Evolutionary conservation across 2,113 vertebrate genomes (phyloP), one percentile per base, ranked within the genome.

Genomic region (Aix galericulata): DNA sequence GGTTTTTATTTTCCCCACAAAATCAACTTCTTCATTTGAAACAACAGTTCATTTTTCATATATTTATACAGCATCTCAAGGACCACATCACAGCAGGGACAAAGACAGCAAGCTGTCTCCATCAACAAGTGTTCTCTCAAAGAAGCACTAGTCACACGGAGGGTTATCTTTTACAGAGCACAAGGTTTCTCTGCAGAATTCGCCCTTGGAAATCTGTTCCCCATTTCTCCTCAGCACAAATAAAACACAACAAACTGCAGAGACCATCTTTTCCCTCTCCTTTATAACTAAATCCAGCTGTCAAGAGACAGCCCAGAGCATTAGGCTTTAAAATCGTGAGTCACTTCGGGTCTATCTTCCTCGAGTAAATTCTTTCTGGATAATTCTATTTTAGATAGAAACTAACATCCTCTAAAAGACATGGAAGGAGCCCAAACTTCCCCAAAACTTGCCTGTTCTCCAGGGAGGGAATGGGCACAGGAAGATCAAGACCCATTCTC

Each of bases 401-500:
- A 78, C 74, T 2, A 53, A 55, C 7, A 64, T 46, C 17, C 10
- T 56, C 88, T 82, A 79, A 87, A 75, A 78, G 20, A 26, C 29
- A 81, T 1, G 11, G 20, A 36, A 91, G 67, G 32, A 56, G 13
- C 15, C 40, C 44, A 60, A 36, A 46, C 18, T 38, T 13, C 13
- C 15, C 44, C 26, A n/a, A 10, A 42, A 11, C 7, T 44, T 44
- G 31, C 27, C 82, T 68, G 26, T 46, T 82, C 64, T 44, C 25
- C 14, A 31, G 75, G 32, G 9, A 82, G 17, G 5, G 17, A 55
- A 4, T 10, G 6, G 16, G 3, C 0, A 0, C 23, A 79, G 14
- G 34, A 82, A 50, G 16, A 80, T 11, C 7, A 11, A 31, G 42
- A 36, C 31, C 21, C 63, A 11, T n/a, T 40, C 3, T 20, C 27